Base-by-base conservation (phyloP, 2,888 invertebrate species). In the Thymelicus sylvestris region DNA sequence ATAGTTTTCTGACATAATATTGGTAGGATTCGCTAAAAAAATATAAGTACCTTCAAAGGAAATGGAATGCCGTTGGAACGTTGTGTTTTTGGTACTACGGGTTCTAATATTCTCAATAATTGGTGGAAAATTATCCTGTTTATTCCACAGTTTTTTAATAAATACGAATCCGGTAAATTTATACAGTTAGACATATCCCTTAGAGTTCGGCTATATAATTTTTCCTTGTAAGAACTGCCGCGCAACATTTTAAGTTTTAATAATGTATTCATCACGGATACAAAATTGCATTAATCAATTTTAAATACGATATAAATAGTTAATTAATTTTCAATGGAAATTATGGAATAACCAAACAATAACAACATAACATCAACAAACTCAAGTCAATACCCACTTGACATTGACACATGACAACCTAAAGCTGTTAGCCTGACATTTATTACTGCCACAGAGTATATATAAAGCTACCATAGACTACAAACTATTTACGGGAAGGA, bases 31-130 rank as follows among this genome's bases (percentile, higher is more conserved):
- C 0, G 50, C 50, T 61, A 55, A 31, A 10, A 57, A 15, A 1
- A 19, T 19, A 44, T 65, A 24, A 44, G 72, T 75, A 86, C 88
- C 84, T 88, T 88, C 47, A 87, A 72, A 72, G 87, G 85, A 73
- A 88, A 87, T 52, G 88, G 88, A 75, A 88, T 88, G 39, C 88
- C 86, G 77, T 86, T 88, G 4, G 87, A 86, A 64, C 87, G 80
- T 67, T 86, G 86, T 31, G 84, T 86, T 73, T 83, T 85, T 0
- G 88, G 87, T 6, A 88, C 85, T 7, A 88, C 82, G 39, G 87
- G 86, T 74, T 87, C 86, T 55, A 88, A 71, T 77, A 87, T 83
- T 70, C 79, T 79, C 47, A 88, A 71, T 59, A 88, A 76, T 72
- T 83, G 81, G 73, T 86, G 84, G 65, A 86, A 88, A 47, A 88